phyloP scores from a whole-genome alignment of 2,113 vertebrate species.

The Bambusicola thoracicus region DNA sequence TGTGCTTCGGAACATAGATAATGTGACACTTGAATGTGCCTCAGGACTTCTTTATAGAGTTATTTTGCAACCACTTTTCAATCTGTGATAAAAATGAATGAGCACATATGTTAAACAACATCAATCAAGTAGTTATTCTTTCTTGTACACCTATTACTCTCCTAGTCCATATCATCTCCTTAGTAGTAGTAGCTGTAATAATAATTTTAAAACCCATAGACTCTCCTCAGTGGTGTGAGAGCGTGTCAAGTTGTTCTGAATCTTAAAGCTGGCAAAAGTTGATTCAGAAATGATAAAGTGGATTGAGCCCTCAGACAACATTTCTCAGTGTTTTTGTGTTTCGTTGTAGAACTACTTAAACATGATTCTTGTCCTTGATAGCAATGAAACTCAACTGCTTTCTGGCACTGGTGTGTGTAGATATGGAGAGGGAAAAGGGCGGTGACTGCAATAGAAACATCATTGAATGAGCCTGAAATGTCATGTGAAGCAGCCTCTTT shows the following conservation, averaged over 20 bases:
- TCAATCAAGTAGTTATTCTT: not conserved
- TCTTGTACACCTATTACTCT: not conserved
- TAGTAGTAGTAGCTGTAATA: not conserved
- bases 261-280: not conserved
- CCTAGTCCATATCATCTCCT: not conserved
- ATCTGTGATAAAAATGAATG: not conserved
- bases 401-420: not conserved
- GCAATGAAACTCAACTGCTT: not conserved
- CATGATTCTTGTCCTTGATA: not conserved
- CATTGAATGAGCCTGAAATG: not conserved
- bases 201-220: not conserved
- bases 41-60: not conserved
- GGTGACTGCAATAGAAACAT: not conserved
- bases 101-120: not conserved
- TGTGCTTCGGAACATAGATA: not conserved
- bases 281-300: not conserved
- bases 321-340: not conserved
- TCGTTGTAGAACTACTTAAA: not conserved
- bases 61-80: not conserved
- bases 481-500: not conserved
- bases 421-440: not conserved
- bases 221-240: not conserved
- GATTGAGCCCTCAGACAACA: not conserved
- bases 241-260: not conserved
- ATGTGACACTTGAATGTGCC: not conserved